These are phyloP conservation scores for Cyanistes caeruleus DNA, from an alignment of 2,113 vertebrate genomes.

Conservation along the genomic window DNA sequence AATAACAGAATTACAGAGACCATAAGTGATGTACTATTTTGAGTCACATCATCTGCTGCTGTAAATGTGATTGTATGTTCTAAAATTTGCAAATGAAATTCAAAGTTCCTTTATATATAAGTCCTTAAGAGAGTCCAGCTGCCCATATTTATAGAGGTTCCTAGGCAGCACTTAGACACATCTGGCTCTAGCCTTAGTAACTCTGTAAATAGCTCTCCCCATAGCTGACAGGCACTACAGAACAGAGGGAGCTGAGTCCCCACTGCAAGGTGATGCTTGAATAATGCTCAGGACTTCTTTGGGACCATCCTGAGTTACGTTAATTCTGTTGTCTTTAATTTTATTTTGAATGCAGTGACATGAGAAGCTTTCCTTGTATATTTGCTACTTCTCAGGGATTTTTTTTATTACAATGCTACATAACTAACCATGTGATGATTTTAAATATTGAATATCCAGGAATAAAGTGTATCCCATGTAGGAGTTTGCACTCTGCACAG, in stretches of 20 bases:
- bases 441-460: not conserved
- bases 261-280: not conserved
- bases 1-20: not conserved
- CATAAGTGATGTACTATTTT: not conserved
- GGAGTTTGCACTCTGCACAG: not conserved
- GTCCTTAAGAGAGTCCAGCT: not conserved
- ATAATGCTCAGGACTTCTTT: not conserved
- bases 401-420: not conserved
- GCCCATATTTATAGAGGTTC: not conserved
- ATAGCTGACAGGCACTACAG: not conserved
- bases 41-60: not conserved
- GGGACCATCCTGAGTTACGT: not conserved
- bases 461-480: not conserved
- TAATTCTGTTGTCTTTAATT: not conserved
- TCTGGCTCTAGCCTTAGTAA: not conserved
- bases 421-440: not conserved
- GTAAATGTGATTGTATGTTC: not conserved
- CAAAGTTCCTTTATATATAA: not conserved
- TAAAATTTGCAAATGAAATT: not conserved
- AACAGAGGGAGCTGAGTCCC: not conserved
- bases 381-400: not conserved
- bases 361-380: not conserved
- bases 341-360: not conserved
- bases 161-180: not conserved
- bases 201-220: not conserved